These are phyloP conservation scores for Embiotoca jacksoni DNA, from an alignment of 2,113 vertebrate genomes.

Conservation along the genomic window DNA sequence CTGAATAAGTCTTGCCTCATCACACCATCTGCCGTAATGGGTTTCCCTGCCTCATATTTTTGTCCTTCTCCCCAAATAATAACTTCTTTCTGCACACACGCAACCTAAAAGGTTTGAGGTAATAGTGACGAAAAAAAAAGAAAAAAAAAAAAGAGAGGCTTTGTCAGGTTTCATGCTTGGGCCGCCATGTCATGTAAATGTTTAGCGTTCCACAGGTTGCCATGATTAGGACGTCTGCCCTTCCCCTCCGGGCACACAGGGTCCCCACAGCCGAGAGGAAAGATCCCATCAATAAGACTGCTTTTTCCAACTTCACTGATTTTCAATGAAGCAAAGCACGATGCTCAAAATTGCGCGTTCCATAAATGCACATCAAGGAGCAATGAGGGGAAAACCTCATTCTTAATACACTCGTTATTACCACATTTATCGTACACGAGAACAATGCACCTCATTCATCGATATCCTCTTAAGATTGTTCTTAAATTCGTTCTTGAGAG, in stretches of 20 bases:
- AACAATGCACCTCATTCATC: no score
- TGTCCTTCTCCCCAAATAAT: constrained; percentile 46
- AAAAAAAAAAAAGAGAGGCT: constrained; percentile 13
- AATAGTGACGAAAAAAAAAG: constrained; percentile 22
- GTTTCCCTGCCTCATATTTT: constrained; percentile 14
- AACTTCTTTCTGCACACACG: not conserved
- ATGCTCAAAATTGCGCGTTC: constrained; percentile 15
- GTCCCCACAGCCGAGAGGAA: constrained; percentile 28
- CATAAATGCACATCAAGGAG: constrained; percentile 33
- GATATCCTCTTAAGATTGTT: no score
- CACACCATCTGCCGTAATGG: constrained; percentile 50
- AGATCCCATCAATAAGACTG: constrained; percentile 47
- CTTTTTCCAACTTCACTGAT: constrained; percentile 46
- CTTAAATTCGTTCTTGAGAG: no score
- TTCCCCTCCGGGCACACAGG: not conserved
- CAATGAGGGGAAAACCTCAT: constrained; percentile 1
- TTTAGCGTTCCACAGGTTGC: constrained; percentile 1
- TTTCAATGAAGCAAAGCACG: constrained; percentile 41
- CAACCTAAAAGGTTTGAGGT: constrained; percentile 13
- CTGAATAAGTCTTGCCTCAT: constrained; percentile 41
- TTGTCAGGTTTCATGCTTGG: constrained; percentile 38
- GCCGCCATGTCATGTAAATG: constrained; percentile 25
- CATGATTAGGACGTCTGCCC: constrained; percentile 3
- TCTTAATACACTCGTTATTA: constrained; percentile 10
- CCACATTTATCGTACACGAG: constrained; percentile 11